These are phyloP conservation scores for Myoxocephalus aenaeus DNA, from an alignment of 2,797 vertebrate species.

Conservation along the genomic window DNA sequence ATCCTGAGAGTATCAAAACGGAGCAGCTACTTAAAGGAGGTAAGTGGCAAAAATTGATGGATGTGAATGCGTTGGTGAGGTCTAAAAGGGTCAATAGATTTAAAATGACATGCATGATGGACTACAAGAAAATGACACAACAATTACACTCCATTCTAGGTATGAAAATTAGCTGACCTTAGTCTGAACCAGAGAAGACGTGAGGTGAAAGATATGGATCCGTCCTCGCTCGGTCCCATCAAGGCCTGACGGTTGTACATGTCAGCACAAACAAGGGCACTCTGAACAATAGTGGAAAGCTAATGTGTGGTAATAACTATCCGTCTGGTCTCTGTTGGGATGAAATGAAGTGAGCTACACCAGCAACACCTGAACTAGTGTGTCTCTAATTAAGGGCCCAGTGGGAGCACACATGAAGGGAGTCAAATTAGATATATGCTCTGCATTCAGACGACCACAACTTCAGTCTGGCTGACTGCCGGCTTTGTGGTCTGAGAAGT, in stretches of 20 bases:
- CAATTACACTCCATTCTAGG: background rate
- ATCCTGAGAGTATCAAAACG: background rate
- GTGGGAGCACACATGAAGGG: background rate
- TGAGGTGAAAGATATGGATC: background rate
- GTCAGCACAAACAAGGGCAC: background rate
- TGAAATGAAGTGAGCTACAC: background rate
- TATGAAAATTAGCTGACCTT: slow-evolving; percentile 19
- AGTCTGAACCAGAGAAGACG: background rate
- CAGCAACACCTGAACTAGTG: slow-evolving; percentile 5
- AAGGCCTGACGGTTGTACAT: background rate
- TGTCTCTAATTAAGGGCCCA: slow-evolving; percentile 12
- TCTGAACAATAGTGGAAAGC: background rate
- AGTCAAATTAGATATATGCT: slow-evolving; percentile 5
- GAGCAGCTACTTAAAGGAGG: background rate
- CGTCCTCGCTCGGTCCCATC: background rate
- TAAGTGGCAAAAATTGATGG: background rate
- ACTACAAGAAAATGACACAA: slow-evolving; percentile 1
- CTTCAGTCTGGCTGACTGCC: background rate
- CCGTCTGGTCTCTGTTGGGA: background rate
- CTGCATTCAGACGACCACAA: background rate
- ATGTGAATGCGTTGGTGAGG: background rate
- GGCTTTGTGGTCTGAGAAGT: background rate
- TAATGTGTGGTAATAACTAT: background rate
- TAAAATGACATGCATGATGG: slow-evolving; percentile 21
- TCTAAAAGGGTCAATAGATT: slow-evolving; percentile 9